These are phyloP conservation scores for Rhinogobius similis DNA, from an alignment of 2,113 vertebrate species.

Conservation along the genomic window DNA sequence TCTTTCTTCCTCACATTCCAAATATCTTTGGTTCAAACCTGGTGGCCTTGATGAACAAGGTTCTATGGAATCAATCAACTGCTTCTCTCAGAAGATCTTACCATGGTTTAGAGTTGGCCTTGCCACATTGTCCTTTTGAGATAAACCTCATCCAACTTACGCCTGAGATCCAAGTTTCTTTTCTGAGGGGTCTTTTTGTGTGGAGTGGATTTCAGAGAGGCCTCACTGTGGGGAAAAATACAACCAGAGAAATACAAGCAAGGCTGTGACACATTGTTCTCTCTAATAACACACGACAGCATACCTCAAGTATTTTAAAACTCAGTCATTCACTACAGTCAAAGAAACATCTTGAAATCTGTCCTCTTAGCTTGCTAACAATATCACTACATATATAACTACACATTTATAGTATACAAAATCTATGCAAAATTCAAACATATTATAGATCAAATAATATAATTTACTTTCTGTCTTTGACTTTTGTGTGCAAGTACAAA, in stretches of 20 bases:
- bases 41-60: conserved; percentile 78
- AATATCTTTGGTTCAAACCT: conserved; percentile 78
- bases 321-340: conserved; percentile 25
- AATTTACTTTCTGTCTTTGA: not conserved
- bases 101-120: conserved; percentile 76
- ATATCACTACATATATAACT: not conserved
- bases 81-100: conserved; percentile 74
- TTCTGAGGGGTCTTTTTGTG: conserved; percentile 71
- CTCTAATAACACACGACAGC: conserved; percentile 62
- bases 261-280: conserved; percentile 63
- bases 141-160: conserved; percentile 74
- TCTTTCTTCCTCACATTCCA: conserved; percentile 78
- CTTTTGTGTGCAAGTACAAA: not conserved
- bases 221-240: conserved; percentile 43
- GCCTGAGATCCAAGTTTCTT: conserved; percentile 74
- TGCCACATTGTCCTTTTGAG: conserved; percentile 77
- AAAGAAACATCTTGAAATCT: conserved; percentile 47
- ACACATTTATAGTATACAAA: conserved; percentile 4
- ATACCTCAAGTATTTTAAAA: conserved; percentile 50
- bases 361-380: conserved; percentile 19
- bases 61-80: conserved; percentile 77
- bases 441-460: too few species aligned
- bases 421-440: not conserved
- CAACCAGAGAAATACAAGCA: conserved; percentile 53
- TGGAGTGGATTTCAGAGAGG: conserved; percentile 69